Evolutionary conservation across 1,140 invertebrate species (phyloP), one percentile per base, ranked within the genome.

Genomic region (Bathynomus jamesi): DNA sequence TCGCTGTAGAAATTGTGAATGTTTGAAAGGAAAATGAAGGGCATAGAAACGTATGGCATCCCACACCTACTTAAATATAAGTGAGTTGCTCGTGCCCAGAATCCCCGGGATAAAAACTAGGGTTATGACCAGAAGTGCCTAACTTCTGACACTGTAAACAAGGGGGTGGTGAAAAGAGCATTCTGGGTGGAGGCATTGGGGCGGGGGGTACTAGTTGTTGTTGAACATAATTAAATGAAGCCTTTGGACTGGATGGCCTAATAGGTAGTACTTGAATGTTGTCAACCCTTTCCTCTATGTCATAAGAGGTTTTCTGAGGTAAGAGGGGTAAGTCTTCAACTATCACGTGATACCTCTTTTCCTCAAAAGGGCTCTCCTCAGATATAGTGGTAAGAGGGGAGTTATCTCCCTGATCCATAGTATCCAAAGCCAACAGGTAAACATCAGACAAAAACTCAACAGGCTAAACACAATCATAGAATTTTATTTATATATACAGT

Each of bases 401-500:
- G 13, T 21, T 53, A 21, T 53, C 40, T 1, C 21, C 40, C 13
- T 17, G 40, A 21, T 29, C 21, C 24, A 71, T 69, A 3, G 64
- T 28, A 53, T 28, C 27, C 25, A 86, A 93, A 91, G 79, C 91
- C 91, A 83, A 92, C 85, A 83, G 90, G 71, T 72, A 76, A 30
- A 63, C 71, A 61, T 77, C 69, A 13, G 65, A 67, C 28, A 67
- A 24, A 2, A 53, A 31, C 27, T 29, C 65, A 4, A 24, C 13
- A 53, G 28, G 31, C 25, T 28, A n/a, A n/a, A n/a, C n/a, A n/a
- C n/a, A n/a, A n/a, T n/a, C n/a, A n/a, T n/a, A n/a, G n/a, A n/a
- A n/a, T n/a, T n/a, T n/a, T n/a, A n/a, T n/a, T n/a, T n/a, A n/a
- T n/a, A n/a, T n/a, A n/a, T n/a, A n/a, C n/a, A n/a, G n/a, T n/a